phyloP scores from a whole-genome alignment of 2,113 vertebrate genomes.

The Baryphthengus martii region DNA sequence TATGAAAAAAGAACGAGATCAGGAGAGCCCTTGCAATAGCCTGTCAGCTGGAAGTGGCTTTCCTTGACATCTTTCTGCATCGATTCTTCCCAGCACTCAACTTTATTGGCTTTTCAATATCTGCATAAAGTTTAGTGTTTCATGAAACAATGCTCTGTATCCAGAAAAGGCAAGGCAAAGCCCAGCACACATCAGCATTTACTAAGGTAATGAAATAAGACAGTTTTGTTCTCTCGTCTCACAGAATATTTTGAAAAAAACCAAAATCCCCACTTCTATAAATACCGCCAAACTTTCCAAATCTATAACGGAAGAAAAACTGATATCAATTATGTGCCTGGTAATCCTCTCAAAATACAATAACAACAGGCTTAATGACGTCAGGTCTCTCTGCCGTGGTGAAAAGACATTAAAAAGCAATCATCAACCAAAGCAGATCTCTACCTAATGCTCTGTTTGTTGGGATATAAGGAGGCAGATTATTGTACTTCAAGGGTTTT shows the following conservation, averaged over 20 bases:
- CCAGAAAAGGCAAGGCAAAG: not conserved
- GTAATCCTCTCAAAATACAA: constrained; percentile 40
- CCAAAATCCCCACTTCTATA: not conserved
- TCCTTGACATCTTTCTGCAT: not conserved
- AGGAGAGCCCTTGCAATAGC: not conserved
- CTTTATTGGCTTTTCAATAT: not conserved
- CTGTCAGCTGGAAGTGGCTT: not conserved
- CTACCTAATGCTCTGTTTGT: not conserved
- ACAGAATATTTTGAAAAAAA: not conserved
- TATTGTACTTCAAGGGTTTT: not conserved
- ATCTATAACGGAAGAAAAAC: not conserved
- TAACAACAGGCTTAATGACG: constrained; percentile 14
- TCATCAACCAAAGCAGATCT: constrained; percentile 31
- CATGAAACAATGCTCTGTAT: not conserved
- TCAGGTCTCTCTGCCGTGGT: constrained; percentile 9
- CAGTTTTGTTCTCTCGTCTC: not conserved
- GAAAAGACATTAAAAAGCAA: constrained; percentile 54
- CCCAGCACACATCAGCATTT: not conserved
- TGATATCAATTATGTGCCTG: constrained; percentile 19
- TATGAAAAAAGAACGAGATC: not conserved
- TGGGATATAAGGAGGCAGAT: not conserved
- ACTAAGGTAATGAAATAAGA: not conserved
- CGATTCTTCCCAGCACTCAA: not conserved
- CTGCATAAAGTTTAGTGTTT: constrained; percentile 1
- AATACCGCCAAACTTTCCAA: not conserved